These are phyloP conservation scores for Sympetrum striolatum DNA, from an alignment of 2,888 invertebrate species.

Conservation along the genomic window DNA sequence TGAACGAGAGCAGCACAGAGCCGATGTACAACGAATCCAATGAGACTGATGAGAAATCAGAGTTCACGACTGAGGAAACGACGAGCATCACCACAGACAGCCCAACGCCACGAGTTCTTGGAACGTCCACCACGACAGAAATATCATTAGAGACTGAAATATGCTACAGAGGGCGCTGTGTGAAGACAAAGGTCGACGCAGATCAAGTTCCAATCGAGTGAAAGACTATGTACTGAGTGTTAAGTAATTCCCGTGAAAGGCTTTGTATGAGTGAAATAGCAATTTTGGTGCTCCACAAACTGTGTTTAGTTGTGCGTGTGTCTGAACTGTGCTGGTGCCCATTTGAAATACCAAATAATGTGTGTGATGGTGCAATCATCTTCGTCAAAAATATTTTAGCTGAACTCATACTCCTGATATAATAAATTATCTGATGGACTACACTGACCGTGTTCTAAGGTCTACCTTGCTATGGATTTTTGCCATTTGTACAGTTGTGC, in stretches of 20 bases:
- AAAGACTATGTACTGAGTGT: conserved; percentile 1
- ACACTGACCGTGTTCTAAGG: neutral
- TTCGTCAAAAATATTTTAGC: neutral
- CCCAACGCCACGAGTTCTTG: conserved; percentile 58
- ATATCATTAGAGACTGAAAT: conserved; percentile 87
- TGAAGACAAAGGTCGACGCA: conserved; percentile 64
- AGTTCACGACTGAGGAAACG: neutral
- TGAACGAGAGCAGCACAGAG: conserved; percentile 46
- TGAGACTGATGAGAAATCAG: conserved; percentile 46
- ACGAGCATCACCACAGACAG: conserved; percentile 47
- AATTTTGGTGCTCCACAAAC: conserved; percentile 19
- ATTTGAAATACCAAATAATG: conserved; percentile 24
- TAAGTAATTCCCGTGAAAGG: neutral
- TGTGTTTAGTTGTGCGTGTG: conserved; percentile 5
- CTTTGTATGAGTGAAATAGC: neutral
- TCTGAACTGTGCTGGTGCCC: conserved; percentile 9
- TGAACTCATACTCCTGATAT: neutral
- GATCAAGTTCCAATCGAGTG: conserved; percentile 44
- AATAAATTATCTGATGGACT: conserved; percentile 2
- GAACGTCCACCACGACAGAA: conserved; percentile 82
- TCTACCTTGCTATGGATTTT: neutral
- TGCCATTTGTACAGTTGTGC: conserved; percentile 11
- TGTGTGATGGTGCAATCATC: conserved; percentile 18
- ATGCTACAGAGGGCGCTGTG: conserved; percentile 84
- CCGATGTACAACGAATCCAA: conserved; percentile 46